Base-by-base conservation (phyloP, 1,140 invertebrate genomes). In the Apolygus lucorum region DNA sequence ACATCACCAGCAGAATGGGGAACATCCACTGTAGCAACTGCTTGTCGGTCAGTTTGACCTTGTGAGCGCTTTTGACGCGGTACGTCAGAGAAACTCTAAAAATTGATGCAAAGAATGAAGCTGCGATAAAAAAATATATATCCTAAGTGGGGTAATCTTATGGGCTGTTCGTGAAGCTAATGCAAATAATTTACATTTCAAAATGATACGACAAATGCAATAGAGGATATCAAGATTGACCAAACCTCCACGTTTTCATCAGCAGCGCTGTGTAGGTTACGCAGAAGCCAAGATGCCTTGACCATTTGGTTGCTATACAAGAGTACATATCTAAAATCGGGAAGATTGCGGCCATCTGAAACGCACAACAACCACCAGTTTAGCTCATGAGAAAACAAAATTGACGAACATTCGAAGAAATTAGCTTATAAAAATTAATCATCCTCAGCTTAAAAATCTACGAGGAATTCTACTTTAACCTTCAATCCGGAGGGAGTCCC, bases 221-320 rank as follows among this genome's bases (percentile, higher is more conserved):
- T n/a, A n/a, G n/a, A n/a, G n/a, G n/a, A n/a, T n/a, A n/a, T n/a
- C n/a, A n/a, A n/a, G n/a, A n/a, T n/a, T n/a, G n/a, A n/a, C n/a
- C n/a, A n/a, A n/a, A 91, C 91, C 91, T 86, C 92, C 92, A 95
- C 2, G 93, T 94, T 81, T 96, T 96, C 86, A 96, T 91, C 1
- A 95, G 82, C 28, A 96, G 79, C 1, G 93, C 91, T 11, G 91
- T 94, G 77, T 95, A 95, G 11, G 92, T 93, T 28, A 95, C 86
- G 75, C 90, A 92, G 77, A 96, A 96, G 4, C 93, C 93, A 77
- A 95, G 84, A 78, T 95, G 91, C 26, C 91, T 82, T 0, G 90
- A 90, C 92, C 92, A 95, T 79, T 95, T 94, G 1, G 91, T 93
- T 0, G 90, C 88, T 70, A 94, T 88, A 76, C 93, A 96, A 21